Evolutionary conservation across 2,888 invertebrate species (phyloP).

Genomic region (Tenthredo livida): DNA sequence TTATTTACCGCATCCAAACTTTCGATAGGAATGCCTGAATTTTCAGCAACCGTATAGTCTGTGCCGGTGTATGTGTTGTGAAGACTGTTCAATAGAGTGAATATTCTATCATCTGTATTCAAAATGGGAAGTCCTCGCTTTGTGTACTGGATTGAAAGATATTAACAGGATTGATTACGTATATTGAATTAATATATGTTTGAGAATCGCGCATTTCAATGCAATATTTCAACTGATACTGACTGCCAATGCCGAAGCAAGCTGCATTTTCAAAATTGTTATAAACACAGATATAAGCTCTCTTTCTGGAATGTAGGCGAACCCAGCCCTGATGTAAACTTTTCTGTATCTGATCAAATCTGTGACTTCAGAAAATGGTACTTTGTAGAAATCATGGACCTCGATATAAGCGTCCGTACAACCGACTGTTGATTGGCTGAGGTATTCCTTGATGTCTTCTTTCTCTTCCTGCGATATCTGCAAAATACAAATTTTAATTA

Average conservation of each 20-base stretch:
- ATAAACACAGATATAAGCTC: constrained; percentile 93
- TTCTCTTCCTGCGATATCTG: constrained; percentile 86
- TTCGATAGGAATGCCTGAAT: constrained; percentile 84
- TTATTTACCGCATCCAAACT: constrained; percentile 84
- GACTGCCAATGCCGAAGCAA: constrained; percentile 86
- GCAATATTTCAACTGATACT: constrained; percentile 62
- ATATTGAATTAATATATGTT: background rate
- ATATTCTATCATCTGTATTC: constrained; percentile 86
- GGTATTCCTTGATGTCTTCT: constrained; percentile 80
- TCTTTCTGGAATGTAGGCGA: constrained; percentile 91
- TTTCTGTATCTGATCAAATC: constrained; percentile 90
- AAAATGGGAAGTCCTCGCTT: constrained; percentile 26
- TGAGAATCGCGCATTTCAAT: background rate
- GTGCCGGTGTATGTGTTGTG: constrained; percentile 92
- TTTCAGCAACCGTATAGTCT: constrained; percentile 82
- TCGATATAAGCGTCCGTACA: constrained; percentile 82
- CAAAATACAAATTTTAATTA: constrained; percentile 52
- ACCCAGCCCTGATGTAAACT: constrained; percentile 90
- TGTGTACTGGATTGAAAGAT: constrained; percentile 35
- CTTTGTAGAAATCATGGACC: constrained; percentile 87
- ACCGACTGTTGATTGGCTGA: constrained; percentile 82
- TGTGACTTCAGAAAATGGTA: constrained; percentile 91
- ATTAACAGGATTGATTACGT: constrained; percentile 32
- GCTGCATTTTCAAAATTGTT: constrained; percentile 85
- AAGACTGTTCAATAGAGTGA: constrained; percentile 86